Evolutionary conservation across 2,888 invertebrate species (phyloP).

Genomic region (Silvanus unidentatus): DNA sequence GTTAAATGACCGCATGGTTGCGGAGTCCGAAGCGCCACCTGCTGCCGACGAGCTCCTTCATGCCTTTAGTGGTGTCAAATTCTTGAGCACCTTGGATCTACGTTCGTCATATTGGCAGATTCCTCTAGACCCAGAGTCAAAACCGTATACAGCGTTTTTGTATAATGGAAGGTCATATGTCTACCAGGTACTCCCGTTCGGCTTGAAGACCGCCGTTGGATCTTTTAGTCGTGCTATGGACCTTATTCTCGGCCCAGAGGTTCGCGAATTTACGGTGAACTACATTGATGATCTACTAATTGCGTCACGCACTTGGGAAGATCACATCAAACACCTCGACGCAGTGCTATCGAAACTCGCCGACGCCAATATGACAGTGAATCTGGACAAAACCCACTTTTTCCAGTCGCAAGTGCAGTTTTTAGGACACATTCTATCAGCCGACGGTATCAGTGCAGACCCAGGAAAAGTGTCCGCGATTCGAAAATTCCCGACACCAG

Average conservation of each 20-base stretch:
- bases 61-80: background rate
- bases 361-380: too few relatives aligned
- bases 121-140: constrained; percentile 6
- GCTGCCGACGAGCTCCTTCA: too few relatives aligned
- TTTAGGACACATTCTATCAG: constrained; percentile 19
- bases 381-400: too few relatives aligned
- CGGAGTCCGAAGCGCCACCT: too few relatives aligned
- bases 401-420: constrained; percentile 8
- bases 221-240: constrained; percentile 5
- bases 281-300: too few relatives aligned
- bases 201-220: constrained; percentile 7
- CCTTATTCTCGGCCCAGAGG: constrained; percentile 4
- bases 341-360: too few relatives aligned
- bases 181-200: constrained; percentile 8
- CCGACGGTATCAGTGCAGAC: constrained; percentile 18
- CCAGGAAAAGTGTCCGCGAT: constrained; percentile 16
- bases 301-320: too few relatives aligned
- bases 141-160: constrained; percentile 6
- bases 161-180: constrained; percentile 5
- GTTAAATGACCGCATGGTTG: too few relatives aligned
- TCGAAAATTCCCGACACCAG: constrained; percentile 12
- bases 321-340: too few relatives aligned
- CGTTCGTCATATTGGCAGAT: constrained; percentile 11
- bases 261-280: background rate
- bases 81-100: constrained; percentile 8